Evolutionary conservation across 1,140 invertebrate species (phyloP).

Genomic region (Mesaphorura yosii): DNA sequence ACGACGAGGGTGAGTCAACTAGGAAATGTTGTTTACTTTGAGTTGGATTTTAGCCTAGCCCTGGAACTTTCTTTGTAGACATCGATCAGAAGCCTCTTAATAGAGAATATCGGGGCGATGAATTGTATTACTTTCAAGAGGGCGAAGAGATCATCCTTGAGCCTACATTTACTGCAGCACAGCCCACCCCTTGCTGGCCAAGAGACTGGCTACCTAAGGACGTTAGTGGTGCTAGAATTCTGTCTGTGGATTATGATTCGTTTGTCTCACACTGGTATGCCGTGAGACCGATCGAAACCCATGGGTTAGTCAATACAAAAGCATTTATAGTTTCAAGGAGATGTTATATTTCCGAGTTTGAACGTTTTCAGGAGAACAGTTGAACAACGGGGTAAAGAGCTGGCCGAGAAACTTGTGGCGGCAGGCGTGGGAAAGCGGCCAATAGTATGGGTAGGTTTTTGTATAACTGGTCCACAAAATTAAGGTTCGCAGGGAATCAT

Average conservation of each 20-base stretch:
- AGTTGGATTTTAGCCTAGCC: too few relatives aligned
- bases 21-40: too few relatives aligned
- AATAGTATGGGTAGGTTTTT: constrained; percentile 64
- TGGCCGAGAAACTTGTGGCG: constrained; percentile 49
- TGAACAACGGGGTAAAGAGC: constrained; percentile 47
- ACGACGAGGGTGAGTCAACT: too few relatives aligned
- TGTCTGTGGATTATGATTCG: constrained; percentile 56
- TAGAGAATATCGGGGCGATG: not conserved
- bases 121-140: constrained; percentile 3
- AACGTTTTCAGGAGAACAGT: constrained; percentile 39
- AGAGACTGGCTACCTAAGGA: constrained; percentile 68
- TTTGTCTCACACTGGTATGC: constrained; percentile 51
- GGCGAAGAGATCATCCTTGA: not conserved
- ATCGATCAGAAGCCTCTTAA: not conserved
- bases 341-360: not conserved
- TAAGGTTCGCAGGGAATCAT: too few relatives aligned
- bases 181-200: constrained; percentile 58
- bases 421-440: constrained; percentile 59
- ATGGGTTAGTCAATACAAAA: constrained; percentile 43
- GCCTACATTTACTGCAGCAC: not conserved
- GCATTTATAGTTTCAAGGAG: not conserved
- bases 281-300: constrained; percentile 43
- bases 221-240: constrained; percentile 45
- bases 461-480: too few relatives aligned
- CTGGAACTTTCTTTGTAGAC: too few relatives aligned